Percentiles rank a stretch among this genome's conserved stretches.
These are phyloP conservation scores for Pomacea maculata DNA, from an alignment of 1,140 invertebrate species.

Conservation along the genomic window DNA sequence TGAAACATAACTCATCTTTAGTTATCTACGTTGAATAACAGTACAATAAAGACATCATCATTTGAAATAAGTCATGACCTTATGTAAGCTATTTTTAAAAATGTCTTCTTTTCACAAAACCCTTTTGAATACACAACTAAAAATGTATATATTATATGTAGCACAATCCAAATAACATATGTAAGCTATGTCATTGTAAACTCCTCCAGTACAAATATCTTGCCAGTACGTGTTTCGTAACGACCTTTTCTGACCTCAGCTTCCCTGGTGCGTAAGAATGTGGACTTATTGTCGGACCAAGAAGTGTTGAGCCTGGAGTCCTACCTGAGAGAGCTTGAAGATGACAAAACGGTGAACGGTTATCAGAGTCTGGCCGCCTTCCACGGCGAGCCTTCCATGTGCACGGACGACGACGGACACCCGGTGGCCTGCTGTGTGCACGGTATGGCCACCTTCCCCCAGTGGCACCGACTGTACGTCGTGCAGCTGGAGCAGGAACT, in stretches of 20 bases:
- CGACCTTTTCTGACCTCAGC: background rate
- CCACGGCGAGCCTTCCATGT: slow-evolving; percentile 14
- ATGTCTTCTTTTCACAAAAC: too few relatives aligned
- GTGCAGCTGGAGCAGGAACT: slow-evolving; percentile 31
- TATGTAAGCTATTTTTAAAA: too few relatives aligned
- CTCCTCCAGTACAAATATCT: too few relatives aligned
- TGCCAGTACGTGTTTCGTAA: too few relatives aligned
- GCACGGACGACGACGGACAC: background rate
- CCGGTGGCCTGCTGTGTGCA: slow-evolving; percentile 33
- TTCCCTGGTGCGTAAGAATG: slow-evolving; percentile 12
- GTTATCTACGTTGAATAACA: too few relatives aligned
- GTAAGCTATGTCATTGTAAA: too few relatives aligned
- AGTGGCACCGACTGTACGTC: slow-evolving; percentile 35
- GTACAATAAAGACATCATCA: too few relatives aligned
- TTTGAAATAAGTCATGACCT: too few relatives aligned
- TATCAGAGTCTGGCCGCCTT: slow-evolving; percentile 4
- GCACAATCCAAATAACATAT: too few relatives aligned
- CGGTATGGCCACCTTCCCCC: slow-evolving; percentile 33
- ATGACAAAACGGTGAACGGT: background rate
- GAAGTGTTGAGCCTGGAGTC: background rate
- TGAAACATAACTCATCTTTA: too few relatives aligned
- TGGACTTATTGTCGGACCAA: background rate
- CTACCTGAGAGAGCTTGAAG: background rate
- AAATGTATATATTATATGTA: too few relatives aligned
- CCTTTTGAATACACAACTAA: too few relatives aligned